Evolutionary conservation across 2,797 vertebrate species (phyloP).

Genomic region (Synaphobranchus kaupii): DNA sequence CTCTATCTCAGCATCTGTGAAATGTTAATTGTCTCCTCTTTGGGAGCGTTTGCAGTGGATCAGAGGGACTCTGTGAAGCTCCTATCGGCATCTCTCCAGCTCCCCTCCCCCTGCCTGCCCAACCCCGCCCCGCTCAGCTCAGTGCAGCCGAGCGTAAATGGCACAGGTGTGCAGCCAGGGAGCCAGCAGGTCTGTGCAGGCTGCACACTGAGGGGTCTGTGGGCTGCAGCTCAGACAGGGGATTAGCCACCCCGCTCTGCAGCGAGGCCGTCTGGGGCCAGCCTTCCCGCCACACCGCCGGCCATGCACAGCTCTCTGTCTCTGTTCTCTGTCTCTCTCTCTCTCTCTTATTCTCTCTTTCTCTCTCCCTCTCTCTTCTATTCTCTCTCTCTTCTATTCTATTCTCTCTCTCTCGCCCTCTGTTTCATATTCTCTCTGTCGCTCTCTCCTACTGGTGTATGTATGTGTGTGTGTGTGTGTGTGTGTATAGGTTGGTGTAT

Average conservation of each 20-base stretch:
- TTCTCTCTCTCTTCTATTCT: no score
- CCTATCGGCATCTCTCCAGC: neutral
- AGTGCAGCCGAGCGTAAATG: neutral
- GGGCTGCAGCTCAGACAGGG: conserved; percentile 31
- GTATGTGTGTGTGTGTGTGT: no score
- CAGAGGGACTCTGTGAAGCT: neutral
- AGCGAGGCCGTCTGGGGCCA: conserved; percentile 1
- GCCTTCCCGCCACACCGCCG: neutral
- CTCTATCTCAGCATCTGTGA: neutral
- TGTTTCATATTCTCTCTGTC: no score
- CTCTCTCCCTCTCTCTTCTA: no score
- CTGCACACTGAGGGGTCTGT: neutral
- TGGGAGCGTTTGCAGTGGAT: neutral
- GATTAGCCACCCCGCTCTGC: conserved; percentile 39
- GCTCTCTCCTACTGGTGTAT: neutral
- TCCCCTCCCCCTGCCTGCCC: neutral
- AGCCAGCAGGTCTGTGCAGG: neutral
- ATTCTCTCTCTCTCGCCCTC: no score
- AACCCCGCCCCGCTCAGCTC: no score
- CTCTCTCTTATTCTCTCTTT: no score
- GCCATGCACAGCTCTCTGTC: neutral
- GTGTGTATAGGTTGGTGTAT: no score
- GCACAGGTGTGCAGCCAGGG: neutral
- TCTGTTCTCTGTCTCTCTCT: no score
- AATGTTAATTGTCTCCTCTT: conserved; percentile 28